These are phyloP conservation scores for Amorpha juglandis DNA, from an alignment of 2,888 invertebrate genomes.

Conservation along the genomic window DNA sequence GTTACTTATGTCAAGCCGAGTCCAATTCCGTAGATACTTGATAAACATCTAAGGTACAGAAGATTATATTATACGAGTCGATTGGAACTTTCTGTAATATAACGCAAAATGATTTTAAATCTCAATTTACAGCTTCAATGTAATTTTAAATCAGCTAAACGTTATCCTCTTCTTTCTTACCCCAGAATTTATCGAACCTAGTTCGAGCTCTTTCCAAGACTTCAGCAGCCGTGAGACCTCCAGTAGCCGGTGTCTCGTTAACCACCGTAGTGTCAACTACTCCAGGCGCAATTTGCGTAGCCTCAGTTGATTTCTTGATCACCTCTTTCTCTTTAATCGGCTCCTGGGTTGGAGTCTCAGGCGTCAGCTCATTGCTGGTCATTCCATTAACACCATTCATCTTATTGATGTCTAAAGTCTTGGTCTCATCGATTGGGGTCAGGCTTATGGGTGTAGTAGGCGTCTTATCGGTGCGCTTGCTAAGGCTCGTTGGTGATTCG, in stretches of 20 bases:
- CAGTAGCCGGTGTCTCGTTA: constrained; percentile 67
- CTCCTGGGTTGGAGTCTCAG: constrained; percentile 72
- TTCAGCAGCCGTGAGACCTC: constrained; percentile 87
- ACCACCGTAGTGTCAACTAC: constrained; percentile 83
- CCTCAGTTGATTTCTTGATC: constrained; percentile 76
- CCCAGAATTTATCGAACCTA: constrained; percentile 94
- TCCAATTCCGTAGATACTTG: neutral
- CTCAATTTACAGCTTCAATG: constrained; percentile 56
- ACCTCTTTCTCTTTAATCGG: constrained; percentile 66
- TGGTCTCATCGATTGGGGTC: constrained; percentile 80
- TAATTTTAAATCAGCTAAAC: constrained; percentile 61
- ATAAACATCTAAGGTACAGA: constrained; percentile 15
- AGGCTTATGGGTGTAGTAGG: constrained; percentile 79
- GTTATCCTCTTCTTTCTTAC: constrained; percentile 86
- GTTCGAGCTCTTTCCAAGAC: constrained; percentile 92
- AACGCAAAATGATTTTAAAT: constrained; percentile 3
- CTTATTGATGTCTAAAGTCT: constrained; percentile 76
- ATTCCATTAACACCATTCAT: constrained; percentile 63
- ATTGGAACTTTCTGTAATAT: constrained; percentile 19
- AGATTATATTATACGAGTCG: neutral
- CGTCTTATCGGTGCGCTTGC: constrained; percentile 80
- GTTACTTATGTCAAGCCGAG: neutral
- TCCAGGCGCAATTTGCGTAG: constrained; percentile 81
- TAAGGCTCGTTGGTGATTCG: constrained; percentile 77
- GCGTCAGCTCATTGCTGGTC: constrained; percentile 69